Evolutionary conservation across 2,113 vertebrate species (phyloP), one percentile per base, ranked within the genome.

Genomic region (Oophaga pumilio): DNA sequence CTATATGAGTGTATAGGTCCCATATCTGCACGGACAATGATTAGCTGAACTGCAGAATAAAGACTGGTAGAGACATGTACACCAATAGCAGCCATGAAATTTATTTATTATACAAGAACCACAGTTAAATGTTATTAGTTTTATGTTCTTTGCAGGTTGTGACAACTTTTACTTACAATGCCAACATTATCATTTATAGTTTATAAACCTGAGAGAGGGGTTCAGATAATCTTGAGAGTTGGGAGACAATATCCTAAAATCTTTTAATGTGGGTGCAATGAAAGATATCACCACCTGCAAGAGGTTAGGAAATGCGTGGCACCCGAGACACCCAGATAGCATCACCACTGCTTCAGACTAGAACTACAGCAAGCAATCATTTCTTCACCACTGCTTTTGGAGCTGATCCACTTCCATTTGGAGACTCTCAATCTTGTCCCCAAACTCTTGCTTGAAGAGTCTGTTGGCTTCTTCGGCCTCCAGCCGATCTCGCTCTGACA

Each of bases 401-500:
- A 99, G 96, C 87, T 94, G 95, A 83, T 98, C 97, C 93, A 97
- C 94, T 93, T 99, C 94, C 53, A 92, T 91, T 94, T 99, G 97
- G 84, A 99, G 96, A 91, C 97, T 97, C 93, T 96, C 95, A 89
- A 99, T 99, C 94, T 99, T 99, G 93, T 99, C 98, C 68, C 98
- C 98, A 66, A 99, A 99, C 87, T 99, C 98, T 92, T 96, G 95
- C 91, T 99, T 99, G 96, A 99, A 99, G 94, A 98, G 97, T 2
- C 96, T 94, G 92, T 97, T 99, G 90, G 97, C 98, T 91, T 97
- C 95, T 28, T 96, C 87, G 0, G 97, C 98, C 90, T 95, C 92
- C 89, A 96, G 96, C 84, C 96, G 92, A 85, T 96, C 95, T 88
- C 90, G 93, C 94, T 98, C 97, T 0, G 96, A 95, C 94, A 96